phyloP scores from a whole-genome alignment of 2,797 vertebrate genomes.

The Galaxias olidus region DNA sequence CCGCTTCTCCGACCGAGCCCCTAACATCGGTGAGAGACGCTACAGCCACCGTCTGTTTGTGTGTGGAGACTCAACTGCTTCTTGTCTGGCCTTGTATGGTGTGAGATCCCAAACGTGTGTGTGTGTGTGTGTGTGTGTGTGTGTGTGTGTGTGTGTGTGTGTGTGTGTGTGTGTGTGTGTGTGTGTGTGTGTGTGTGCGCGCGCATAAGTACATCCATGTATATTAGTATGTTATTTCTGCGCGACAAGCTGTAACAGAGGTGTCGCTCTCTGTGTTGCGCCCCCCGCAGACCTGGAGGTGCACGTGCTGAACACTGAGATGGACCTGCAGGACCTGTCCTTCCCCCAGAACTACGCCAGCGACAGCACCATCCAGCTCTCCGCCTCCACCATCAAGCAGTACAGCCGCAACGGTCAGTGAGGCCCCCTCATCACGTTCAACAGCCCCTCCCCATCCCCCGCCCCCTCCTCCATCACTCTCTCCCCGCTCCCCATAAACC shows the following conservation, averaged over 20 bases:
- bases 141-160: conserved; percentile 9
- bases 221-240: neutral
- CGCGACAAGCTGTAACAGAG: neutral
- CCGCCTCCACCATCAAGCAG: conserved; percentile 92
- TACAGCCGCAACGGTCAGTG: conserved; percentile 92
- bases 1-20: conserved; percentile 71
- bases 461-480: neutral
- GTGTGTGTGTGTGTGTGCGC: conserved; percentile 2
- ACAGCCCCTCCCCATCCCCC: neutral
- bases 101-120: neutral
- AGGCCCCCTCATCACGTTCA: too few species aligned
- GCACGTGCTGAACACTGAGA: conserved; percentile 89
- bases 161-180: conserved; percentile 6
- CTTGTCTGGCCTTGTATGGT: too few species aligned
- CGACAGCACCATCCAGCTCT: conserved; percentile 90
- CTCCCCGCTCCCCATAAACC: neutral
- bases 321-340: conserved; percentile 86
- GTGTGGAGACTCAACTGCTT: neutral
- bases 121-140: neutral
- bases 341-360: conserved; percentile 88
- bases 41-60: conserved; percentile 2
- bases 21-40: conserved; percentile 73
- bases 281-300: conserved; percentile 84
- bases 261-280: conserved; percentile 5
- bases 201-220: conserved; percentile 1